Evolutionary conservation across 2,797 vertebrate genomes (phyloP).

Genomic region (Apogon hyalosoma): DNA sequence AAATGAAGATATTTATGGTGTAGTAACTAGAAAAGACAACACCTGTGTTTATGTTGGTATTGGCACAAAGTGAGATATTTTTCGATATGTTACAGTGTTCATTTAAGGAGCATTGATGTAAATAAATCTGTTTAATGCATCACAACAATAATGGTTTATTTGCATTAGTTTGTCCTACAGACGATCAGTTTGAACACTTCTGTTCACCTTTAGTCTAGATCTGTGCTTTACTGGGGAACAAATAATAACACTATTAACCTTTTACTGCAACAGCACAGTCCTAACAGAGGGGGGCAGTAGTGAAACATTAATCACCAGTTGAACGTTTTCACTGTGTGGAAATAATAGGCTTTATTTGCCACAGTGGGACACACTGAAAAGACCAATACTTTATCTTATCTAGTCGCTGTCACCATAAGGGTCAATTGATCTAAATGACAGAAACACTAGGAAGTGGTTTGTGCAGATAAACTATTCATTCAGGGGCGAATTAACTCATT

Average conservation of each 20-base stretch:
- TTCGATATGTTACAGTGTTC: slow-evolving; percentile 51
- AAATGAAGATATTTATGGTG: slow-evolving; percentile 54
- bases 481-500: no score
- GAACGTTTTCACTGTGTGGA: background rate
- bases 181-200: background rate
- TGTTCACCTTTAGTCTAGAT: background rate
- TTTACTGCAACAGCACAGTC: slow-evolving; percentile 14
- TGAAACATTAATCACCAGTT: background rate
- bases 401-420: background rate
- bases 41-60: slow-evolving; percentile 63
- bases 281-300: slow-evolving; percentile 53
- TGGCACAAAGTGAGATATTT: slow-evolving; percentile 33
- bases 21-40: slow-evolving; percentile 20
- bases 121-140: slow-evolving; percentile 36
- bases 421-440: background rate
- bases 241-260: background rate
- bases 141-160: background rate
- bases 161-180: background rate
- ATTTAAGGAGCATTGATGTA: slow-evolving; percentile 41
- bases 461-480: no score
- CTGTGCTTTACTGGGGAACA: background rate
- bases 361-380: no score
- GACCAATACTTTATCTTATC: background rate
- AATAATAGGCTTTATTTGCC: background rate
- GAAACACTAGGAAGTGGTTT: no score